A percentile compares a stretch with the other conserved stretches of the same genome.
These are phyloP conservation scores for Paratilapia polleni DNA, from an alignment of 2,113 vertebrate species.

Conservation along the genomic window DNA sequence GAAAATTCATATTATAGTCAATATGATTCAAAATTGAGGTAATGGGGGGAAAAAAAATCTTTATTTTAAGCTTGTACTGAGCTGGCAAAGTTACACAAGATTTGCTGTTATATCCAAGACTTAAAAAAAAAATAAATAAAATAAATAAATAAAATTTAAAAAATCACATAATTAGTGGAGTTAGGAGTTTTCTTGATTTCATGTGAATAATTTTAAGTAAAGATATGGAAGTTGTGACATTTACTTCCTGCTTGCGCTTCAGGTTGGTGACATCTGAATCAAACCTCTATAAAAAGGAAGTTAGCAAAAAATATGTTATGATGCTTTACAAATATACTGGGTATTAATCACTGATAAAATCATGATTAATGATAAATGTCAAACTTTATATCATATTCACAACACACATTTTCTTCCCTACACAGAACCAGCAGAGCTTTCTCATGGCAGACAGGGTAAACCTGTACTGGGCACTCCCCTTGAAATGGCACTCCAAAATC, in stretches of 20 bases:
- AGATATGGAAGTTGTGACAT: not conserved
- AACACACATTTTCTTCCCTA: not conserved
- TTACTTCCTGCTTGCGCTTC: slow-evolving; percentile 25
- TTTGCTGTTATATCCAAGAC: not conserved
- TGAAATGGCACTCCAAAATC: not conserved
- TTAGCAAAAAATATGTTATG: slow-evolving; percentile 8
- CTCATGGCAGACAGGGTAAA: not conserved
- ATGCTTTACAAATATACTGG: not conserved
- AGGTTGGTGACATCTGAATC: slow-evolving; percentile 9
- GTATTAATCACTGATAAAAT: not conserved
- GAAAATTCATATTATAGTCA: not conserved
- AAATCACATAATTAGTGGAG: not conserved
- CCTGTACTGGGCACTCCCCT: not conserved
- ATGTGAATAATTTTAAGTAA: not conserved
- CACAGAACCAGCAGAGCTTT: not conserved
- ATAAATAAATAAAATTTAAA: too few relatives aligned
- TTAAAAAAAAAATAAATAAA: not conserved
- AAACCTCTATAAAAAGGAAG: slow-evolving; percentile 25
- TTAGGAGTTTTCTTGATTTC: slow-evolving; percentile 17
- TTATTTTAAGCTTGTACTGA: not conserved
- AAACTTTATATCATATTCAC: not conserved
- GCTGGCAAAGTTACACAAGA: not conserved
- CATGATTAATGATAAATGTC: not conserved
- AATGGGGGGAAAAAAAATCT: not conserved
- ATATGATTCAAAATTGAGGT: not conserved